Base-by-base conservation (phyloP, 2,888 invertebrate species). In the Adelognathus sp. region DNA sequence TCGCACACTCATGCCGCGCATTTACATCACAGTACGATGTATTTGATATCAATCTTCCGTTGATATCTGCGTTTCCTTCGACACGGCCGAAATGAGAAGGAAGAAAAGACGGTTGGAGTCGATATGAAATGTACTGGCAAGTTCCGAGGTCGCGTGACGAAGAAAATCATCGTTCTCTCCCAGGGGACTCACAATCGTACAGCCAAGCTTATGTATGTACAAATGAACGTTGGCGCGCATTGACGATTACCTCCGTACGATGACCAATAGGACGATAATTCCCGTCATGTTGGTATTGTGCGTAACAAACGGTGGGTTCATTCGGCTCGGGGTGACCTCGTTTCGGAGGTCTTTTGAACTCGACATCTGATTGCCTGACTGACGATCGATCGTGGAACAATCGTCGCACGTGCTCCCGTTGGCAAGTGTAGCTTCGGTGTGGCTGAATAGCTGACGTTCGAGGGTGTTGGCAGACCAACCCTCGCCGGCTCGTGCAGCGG, bases 331-430 rank as follows among this genome's bases (percentile, higher is more conserved):
- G n/a, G 24, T n/a, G 50, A 50, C 50, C 50, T 50, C 50, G 11
- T 50, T 50, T 24, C 21, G 50, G 11, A 50, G 50, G 2, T 50
- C 21, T 36, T n/a, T 36, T n/a, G 50, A 50, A 11, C 5, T 1
- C 41, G 21, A 11, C 11, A 27, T 29, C 31, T 50, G 58, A 56
- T 39, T 46, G 29, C 29, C 64, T 24, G n/a, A 76, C 50, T 63
- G 70, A 50, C 46, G 58, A 76, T 76, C 76, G 76, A 70, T 58
- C 56, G 29, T 24, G 54, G 6, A 54, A 46, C 58, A 50, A 50
- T 24, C 11, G 21, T 46, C 11, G 21, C 50, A 11, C 5, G 24
- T n/a, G 4, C 4, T 50, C 24, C 21, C 5, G 24, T 4, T 24
- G 0, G 9, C 50, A 24, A 21, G 24, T 3, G 11, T 24, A 11